phyloP scores from a whole-genome alignment of 2,113 vertebrate genomes.

The Nycticryphes semicollaris region DNA sequence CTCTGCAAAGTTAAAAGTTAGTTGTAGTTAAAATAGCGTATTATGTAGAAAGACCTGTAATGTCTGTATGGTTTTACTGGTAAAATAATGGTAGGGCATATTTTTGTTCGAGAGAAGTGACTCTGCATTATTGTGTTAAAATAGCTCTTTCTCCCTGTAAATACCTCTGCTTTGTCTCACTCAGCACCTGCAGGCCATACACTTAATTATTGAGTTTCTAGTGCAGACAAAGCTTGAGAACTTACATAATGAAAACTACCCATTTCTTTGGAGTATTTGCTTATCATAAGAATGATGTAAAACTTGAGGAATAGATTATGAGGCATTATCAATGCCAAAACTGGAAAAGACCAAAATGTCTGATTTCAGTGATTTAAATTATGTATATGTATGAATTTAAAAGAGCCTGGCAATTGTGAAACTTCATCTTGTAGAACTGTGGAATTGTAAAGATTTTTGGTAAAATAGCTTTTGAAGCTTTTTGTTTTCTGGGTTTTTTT shows the following conservation, averaged over 20 bases:
- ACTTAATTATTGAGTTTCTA: neutral
- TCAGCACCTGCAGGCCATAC: neutral
- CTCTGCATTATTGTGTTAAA: neutral
- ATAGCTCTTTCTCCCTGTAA: fast-evolving
- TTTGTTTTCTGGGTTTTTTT: neutral
- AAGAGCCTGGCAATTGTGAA: neutral
- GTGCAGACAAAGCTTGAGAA: neutral
- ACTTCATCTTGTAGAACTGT: neutral
- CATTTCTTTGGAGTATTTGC: neutral
- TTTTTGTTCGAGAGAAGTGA: neutral
- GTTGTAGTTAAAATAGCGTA: neutral
- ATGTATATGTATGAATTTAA: neutral
- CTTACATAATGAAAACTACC: neutral
- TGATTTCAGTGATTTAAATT: neutral
- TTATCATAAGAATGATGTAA: neutral
- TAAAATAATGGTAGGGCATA: neutral
- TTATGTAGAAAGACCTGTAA: neutral
- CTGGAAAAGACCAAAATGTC: neutral
- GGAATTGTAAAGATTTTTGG: neutral
- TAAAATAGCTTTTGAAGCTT: neutral
- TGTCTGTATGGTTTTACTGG: neutral
- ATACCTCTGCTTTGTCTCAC: neutral
- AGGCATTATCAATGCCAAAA: neutral
- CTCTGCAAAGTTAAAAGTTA: neutral
- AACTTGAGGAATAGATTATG: neutral